Conservation (phyloP, 2,888 invertebrate species). For the Limnephilus lunatus region DNA sequence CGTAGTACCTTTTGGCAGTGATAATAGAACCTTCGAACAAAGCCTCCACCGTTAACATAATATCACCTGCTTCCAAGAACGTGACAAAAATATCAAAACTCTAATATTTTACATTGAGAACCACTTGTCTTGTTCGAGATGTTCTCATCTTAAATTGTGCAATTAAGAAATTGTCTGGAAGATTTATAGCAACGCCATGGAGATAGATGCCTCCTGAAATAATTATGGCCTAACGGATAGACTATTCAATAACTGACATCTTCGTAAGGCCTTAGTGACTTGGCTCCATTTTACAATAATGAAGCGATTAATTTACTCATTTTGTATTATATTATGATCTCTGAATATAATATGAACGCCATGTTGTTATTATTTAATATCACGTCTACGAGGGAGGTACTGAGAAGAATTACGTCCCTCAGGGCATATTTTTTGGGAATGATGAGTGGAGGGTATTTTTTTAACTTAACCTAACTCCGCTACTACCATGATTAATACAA, state of each 20-base stretch:
- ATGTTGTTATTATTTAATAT: no score
- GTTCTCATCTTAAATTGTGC: constrained; percentile 28
- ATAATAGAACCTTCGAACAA: not conserved
- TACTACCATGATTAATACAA: not conserved
- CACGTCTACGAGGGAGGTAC: no score
- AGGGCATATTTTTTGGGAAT: no score
- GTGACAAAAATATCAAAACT: not conserved
- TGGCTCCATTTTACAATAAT: not conserved
- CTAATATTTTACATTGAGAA: not conserved
- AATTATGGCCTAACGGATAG: not conserved
- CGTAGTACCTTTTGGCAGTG: not conserved
- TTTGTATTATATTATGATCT: not conserved
- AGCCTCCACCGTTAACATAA: not conserved
- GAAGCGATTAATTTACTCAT: not conserved
- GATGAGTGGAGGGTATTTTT: no score
- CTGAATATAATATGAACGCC: no score
- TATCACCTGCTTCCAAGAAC: not conserved
- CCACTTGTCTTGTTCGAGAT: not conserved
- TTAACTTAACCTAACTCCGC: not conserved
- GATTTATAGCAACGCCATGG: not conserved
- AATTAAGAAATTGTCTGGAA: constrained; percentile 31
- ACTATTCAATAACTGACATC: not conserved
- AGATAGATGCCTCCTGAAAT: not conserved
- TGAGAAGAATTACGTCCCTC: no score
- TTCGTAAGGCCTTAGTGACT: not conserved